Evolutionary conservation across 2,113 vertebrate genomes (phyloP).

Genomic region (Glaucomys volans): DNA sequence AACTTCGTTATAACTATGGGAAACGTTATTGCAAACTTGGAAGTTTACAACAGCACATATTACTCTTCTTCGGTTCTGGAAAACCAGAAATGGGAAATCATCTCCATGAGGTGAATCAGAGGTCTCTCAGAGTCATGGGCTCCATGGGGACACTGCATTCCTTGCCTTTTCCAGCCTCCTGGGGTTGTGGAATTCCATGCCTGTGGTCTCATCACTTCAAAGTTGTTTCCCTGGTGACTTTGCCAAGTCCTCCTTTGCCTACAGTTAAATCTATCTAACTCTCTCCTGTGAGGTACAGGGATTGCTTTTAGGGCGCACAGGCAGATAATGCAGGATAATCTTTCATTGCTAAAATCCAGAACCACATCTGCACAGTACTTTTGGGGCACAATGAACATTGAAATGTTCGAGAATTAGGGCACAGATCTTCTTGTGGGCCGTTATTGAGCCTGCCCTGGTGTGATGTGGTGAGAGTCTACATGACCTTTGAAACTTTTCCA

Average conservation of each 20-base stretch:
- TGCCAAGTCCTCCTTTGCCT: not conserved
- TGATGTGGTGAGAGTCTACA: not conserved
- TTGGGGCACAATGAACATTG: not conserved
- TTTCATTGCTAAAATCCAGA: not conserved
- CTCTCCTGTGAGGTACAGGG: not conserved
- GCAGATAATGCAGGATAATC: not conserved
- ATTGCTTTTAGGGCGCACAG: not conserved
- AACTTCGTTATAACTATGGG: not conserved
- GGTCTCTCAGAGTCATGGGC: no score
- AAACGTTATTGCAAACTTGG: not conserved
- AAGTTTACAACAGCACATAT: not conserved
- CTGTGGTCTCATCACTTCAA: not conserved
- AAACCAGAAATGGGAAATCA: not conserved
- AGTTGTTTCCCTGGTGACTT: not conserved
- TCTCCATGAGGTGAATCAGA: not conserved
- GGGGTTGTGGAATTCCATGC: not conserved
- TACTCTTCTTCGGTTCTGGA: not conserved
- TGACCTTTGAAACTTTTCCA: not conserved
- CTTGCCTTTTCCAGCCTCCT: not conserved
- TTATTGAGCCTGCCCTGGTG: not conserved
- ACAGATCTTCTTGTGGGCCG: not conserved
- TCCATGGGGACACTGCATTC: not conserved
- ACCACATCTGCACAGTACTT: not conserved
- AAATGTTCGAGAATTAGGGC: not conserved
- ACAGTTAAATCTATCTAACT: not conserved